A percentile compares a stretch with the other conserved stretches of the same genome.
Evolutionary conservation across 2,113 vertebrate genomes (phyloP).

Genomic region (Isurus oxyrinchus): DNA sequence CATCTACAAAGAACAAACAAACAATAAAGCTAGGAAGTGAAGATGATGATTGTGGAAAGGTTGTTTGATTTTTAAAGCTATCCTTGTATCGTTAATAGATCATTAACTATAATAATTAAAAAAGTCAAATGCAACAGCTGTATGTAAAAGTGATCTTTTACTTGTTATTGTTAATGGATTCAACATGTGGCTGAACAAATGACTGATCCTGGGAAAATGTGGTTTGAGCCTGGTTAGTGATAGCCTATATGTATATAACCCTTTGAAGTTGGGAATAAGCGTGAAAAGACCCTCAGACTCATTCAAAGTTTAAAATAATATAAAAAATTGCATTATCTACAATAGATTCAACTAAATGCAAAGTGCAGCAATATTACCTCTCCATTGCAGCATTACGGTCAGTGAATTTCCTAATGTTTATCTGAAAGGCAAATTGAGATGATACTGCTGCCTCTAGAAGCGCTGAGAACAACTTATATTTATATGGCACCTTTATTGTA

Average conservation of each 20-base stretch:
- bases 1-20: neutral
- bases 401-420: neutral
- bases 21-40: neutral
- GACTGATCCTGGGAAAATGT: constrained; percentile 21
- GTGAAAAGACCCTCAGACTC: neutral
- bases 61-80: constrained; percentile 20
- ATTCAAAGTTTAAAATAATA: neutral
- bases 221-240: constrained; percentile 7
- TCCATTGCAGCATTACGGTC: neutral
- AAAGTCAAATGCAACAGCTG: constrained; percentile 33
- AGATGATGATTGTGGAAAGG: neutral
- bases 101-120: neutral
- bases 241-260: neutral
- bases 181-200: constrained; percentile 22
- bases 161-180: constrained; percentile 25
- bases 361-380: neutral
- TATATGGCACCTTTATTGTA: neutral
- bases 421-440: neutral
- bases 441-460: neutral
- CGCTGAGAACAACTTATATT: neutral
- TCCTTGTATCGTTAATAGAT: neutral
- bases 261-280: neutral
- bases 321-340: neutral
- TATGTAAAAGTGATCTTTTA: constrained; percentile 29
- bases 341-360: neutral